phyloP scores from a whole-genome alignment of 2,113 vertebrate genomes.

The Paralichthys olivaceus region DNA sequence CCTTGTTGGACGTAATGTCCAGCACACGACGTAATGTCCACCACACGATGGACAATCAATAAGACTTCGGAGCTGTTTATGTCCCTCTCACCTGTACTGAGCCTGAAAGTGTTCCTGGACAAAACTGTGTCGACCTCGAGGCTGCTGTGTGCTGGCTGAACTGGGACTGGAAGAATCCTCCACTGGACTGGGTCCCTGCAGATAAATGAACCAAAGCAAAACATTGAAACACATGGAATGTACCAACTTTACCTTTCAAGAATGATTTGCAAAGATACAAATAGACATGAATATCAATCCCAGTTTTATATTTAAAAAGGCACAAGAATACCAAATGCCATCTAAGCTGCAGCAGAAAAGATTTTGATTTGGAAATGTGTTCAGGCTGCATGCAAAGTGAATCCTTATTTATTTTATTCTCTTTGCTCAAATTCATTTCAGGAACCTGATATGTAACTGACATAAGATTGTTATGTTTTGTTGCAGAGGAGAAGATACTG shows the following conservation, averaged over 20 bases:
- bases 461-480: background rate
- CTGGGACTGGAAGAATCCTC: constrained; percentile 65
- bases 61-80: background rate
- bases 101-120: constrained; percentile 97
- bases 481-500: background rate
- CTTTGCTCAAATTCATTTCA: background rate
- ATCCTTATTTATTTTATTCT: background rate
- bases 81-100: constrained; percentile 89
- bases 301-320: no score
- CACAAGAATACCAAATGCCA: no score
- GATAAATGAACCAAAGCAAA: background rate
- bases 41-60: background rate
- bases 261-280: background rate
- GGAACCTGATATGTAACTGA: background rate
- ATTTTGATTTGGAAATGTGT: no score
- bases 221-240: background rate
- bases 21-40: background rate
- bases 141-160: constrained; percentile 52
- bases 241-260: background rate
- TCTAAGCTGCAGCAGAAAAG: no score
- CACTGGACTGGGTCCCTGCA: constrained; percentile 71
- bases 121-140: constrained; percentile 87
- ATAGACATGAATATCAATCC: no score
- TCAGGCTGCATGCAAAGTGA: no score
- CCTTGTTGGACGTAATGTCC: background rate